Conservation (phyloP, 2,113 vertebrate species). For the Struthio camelus region DNA sequence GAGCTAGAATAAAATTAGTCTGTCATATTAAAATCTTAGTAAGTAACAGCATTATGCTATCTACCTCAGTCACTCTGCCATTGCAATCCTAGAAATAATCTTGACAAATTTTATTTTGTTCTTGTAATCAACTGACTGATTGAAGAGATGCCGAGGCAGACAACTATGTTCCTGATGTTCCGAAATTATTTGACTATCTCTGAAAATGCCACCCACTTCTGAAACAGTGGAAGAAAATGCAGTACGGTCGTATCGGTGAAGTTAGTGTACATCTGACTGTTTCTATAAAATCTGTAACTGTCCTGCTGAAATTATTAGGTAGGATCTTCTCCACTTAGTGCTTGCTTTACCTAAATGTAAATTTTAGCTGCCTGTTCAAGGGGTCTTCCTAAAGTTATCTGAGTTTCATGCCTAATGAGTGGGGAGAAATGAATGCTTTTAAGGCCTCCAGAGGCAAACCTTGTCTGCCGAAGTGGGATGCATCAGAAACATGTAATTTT, state of each 20-base stretch:
- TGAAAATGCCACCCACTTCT: not conserved
- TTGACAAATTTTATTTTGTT: not conserved
- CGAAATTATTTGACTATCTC: not conserved
- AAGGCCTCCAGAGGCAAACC: not conserved
- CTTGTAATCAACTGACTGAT: not conserved
- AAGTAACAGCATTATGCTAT: not conserved
- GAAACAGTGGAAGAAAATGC: not conserved
- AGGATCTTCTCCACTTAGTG: not conserved
- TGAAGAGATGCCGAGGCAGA: not conserved
- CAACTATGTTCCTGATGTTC: not conserved
- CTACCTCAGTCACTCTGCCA: not conserved
- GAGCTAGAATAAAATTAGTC: not conserved
- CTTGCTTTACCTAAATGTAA: not conserved
- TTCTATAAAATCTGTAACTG: not conserved
- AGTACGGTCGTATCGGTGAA: not conserved
- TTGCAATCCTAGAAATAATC: not conserved
- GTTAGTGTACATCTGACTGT: not conserved
- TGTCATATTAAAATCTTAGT: not conserved
- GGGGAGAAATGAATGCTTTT: too few species aligned
- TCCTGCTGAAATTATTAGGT: not conserved
- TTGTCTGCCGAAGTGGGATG: too few species aligned
- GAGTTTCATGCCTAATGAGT: not conserved
- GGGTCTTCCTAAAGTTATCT: not conserved
- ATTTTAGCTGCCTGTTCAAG: not conserved
- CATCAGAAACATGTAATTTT: not conserved